Conservation (phyloP, 2,888 invertebrate species). For the Pachydiplax longipennis region DNA sequence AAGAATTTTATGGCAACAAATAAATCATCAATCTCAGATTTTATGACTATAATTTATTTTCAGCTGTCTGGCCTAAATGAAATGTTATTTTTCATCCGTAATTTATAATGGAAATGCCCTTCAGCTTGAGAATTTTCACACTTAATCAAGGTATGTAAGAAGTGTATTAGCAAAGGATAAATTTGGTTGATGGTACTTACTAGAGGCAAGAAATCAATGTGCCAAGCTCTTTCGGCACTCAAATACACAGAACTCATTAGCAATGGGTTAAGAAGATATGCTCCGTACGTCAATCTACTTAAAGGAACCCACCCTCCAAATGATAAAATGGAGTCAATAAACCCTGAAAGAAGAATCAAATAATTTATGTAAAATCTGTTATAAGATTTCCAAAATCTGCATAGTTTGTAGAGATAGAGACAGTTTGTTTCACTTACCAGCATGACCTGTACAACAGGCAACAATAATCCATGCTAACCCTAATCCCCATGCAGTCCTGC, state of each 20-base stretch:
- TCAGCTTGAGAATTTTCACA: too few relatives aligned
- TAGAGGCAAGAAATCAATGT: constrained; percentile 56
- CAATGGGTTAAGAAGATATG: constrained; percentile 68
- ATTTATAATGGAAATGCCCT: too few relatives aligned
- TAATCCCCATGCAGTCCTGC: constrained; percentile 64
- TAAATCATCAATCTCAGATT: too few relatives aligned
- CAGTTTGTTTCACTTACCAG: constrained; percentile 55
- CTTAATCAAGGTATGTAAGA: too few relatives aligned
- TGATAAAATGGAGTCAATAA: constrained; percentile 59
- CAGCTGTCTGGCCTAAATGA: too few relatives aligned
- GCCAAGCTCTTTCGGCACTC: constrained; percentile 55
- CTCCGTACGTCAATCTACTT: constrained; percentile 66
- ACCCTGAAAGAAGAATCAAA: constrained; percentile 56
- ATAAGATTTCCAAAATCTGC: neutral
- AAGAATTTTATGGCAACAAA: too few relatives aligned
- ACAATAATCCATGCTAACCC: constrained; percentile 66
- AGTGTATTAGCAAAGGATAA: too few relatives aligned
- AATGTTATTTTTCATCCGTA: too few relatives aligned
- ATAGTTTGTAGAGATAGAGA: too few relatives aligned
- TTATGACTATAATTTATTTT: too few relatives aligned
- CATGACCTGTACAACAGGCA: constrained; percentile 65
- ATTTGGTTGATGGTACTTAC: constrained; percentile 55
- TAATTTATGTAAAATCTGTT: neutral
- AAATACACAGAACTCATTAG: constrained; percentile 62
- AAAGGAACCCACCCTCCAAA: constrained; percentile 58